Evolutionary conservation across 1,140 invertebrate species (phyloP), one percentile per base, ranked within the genome.

Genomic region (Diprion similis): DNA sequence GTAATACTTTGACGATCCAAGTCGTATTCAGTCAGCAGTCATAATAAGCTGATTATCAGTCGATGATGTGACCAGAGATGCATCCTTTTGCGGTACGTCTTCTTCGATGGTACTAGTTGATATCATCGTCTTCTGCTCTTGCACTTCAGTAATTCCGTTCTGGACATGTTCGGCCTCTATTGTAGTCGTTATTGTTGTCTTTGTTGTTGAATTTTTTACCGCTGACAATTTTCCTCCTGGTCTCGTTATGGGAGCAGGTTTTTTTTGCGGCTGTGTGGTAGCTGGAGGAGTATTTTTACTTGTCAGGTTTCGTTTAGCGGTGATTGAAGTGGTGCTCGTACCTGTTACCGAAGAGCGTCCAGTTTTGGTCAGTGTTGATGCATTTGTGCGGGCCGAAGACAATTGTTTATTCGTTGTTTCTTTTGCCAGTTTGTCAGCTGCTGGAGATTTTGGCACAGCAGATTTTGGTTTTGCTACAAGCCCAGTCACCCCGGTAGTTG

Each of bases 371-470:
- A 80, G 78, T 9, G 81, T 82, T n/a, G 78, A 77, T 9, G 84
- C 80, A 45, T 77, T 76, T 3, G 81, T 86, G 51, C 88, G 83
- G 17, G 85, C 83, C 15, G 89, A 88, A 0, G 90, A 91, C 13
- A 91, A 87, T 72, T 89, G 88, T 77, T 91, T 91, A 73, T 91
- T 91, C 0, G 89, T 89, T 45, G 89, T 89, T 71, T 91, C 90
- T 77, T 91, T 91, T 11, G 88, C 87, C 76, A 91, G 88, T 73
- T 91, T 91, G 24, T 91, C 90, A 11, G 87, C 86, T 73, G 89
- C 84, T 0, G 89, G 82, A 0, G 82, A 80, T 73, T 87, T 89
- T 8, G 75, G 66, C 6, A 73, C 4, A 13, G 66, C 47, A 1
- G 76, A 73, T 66, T 68, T 71, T 4, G 77, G 18, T 71, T 78